Base-by-base conservation (phyloP, 2,797 vertebrate species). In the Scomberomorus guttatus region DNA sequence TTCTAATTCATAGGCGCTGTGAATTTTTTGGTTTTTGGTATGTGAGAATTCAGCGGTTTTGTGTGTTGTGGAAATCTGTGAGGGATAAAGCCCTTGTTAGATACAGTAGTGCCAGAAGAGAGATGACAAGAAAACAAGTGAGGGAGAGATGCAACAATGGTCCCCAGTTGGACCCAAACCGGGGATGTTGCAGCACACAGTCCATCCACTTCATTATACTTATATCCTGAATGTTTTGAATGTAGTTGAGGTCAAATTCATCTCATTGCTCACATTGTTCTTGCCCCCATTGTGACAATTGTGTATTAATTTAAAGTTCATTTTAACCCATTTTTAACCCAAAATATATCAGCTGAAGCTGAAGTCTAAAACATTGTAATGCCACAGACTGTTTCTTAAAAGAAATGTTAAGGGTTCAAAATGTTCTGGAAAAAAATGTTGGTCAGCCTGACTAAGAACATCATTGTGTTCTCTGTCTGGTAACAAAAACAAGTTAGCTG, bases 1-100 rank as follows among this genome's bases (percentile, higher is more conserved):
- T 48, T 57, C 50, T n/a, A 14, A 37, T 46, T 48, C 20, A 22
- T 20, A 13, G 24, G 24, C 12, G 14, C 7, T 25, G 10, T 0
- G n/a, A 27, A 25, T 6, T 51, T 67, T 79, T 77, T 42, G 7
- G 0, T 22, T 72, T 80, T 66, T 13, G 4, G 11, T 65, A 58
- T 1, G 14, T 18, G 11, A 42, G 3, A 42, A 1, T 42, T 42
- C 13, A 42, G 39, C 14, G 39, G 39, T 42, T 42, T 42, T 12
- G 39, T 42, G 39, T 42, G 39, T 42, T 14, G 39, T 42, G 39
- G 4, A 39, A 39, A 34, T 32, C 32, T 32, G n/a, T n/a, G n/a
- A n/a, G n/a, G n/a, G n/a, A n/a, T n/a, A n/a, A n/a, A n/a, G 34
- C 34, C 34, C 9, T 34, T 10, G 8, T 34, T 9, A 34, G 9